Conservation (phyloP, 2,797 vertebrate genomes). For the Pterois miles region DNA sequence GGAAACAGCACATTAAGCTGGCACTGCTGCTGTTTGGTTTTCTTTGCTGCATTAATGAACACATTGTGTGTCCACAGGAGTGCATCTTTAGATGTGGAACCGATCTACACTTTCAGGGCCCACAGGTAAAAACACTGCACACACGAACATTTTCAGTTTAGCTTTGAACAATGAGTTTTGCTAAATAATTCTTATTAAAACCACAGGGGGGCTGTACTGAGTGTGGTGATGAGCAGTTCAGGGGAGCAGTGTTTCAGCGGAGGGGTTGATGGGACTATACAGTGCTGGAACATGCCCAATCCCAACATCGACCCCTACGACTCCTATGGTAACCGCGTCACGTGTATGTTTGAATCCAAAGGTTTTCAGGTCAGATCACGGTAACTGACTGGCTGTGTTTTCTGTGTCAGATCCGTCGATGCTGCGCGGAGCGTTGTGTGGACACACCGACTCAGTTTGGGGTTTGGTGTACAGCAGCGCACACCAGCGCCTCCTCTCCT, state of each 20-base stretch:
- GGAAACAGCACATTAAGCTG: no score
- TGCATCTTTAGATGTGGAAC: constrained; percentile 96
- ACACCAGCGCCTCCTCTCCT: constrained; percentile 95
- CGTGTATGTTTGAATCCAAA: neutral
- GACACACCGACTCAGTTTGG: constrained; percentile 96
- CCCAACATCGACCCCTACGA: constrained; percentile 98
- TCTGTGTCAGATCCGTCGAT: constrained; percentile 90
- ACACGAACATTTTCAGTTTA: neutral
- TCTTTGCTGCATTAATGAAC: neutral
- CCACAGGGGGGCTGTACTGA: constrained; percentile 93
- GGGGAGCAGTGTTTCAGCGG: constrained; percentile 99
- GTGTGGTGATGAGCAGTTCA: constrained; percentile 95
- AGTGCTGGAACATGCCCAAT: constrained; percentile 97
- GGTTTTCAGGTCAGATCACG: neutral
- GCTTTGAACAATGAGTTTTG: neutral
- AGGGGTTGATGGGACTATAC: constrained; percentile 94
- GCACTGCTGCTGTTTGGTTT: neutral
- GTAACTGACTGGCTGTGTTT: constrained; percentile 4
- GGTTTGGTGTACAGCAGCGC: constrained; percentile 93
- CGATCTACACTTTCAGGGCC: constrained; percentile 98
- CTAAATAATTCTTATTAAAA: neutral
- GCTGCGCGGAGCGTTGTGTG: constrained; percentile 90
- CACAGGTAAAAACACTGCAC: constrained; percentile 85
- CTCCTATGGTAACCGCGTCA: constrained; percentile 87
- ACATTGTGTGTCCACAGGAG: constrained; percentile 84